Conservation (phyloP, 1,140 invertebrate genomes). For the Drosophila lacertosa region DNA sequence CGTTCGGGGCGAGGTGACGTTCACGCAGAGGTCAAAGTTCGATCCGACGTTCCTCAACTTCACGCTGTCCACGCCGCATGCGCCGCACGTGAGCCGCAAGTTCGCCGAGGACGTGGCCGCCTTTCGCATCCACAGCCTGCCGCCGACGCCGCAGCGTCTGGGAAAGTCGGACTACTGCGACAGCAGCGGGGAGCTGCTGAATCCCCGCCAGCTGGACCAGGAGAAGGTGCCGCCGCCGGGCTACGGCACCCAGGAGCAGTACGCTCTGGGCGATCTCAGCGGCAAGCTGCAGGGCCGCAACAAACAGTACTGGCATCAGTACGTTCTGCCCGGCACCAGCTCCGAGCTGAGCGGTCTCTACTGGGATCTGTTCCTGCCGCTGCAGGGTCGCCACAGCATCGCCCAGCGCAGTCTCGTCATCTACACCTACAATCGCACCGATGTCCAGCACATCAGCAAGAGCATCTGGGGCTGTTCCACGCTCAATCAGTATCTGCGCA, state of each 20-base stretch:
- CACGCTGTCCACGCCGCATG: conserved; percentile 85
- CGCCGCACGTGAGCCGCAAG: conserved; percentile 67
- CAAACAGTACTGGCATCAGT: conserved; percentile 88
- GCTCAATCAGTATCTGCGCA: conserved; percentile 87
- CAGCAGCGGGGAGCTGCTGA: conserved; percentile 88
- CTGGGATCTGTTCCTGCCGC: conserved; percentile 94
- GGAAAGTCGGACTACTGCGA: conserved; percentile 86
- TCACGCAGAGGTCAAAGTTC: conserved; percentile 93
- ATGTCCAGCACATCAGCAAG: conserved; percentile 84
- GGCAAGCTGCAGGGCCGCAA: conserved; percentile 92
- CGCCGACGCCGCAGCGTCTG: conserved; percentile 86
- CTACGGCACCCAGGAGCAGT: conserved; percentile 93
- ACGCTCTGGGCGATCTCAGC: conserved; percentile 94
- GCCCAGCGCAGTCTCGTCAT: conserved; percentile 93
- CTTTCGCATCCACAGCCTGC: conserved; percentile 88
- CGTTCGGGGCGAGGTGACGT: conserved; percentile 91
- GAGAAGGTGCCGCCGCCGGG: conserved; percentile 87
- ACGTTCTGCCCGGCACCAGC: conserved; percentile 87
- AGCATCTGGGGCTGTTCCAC: conserved; percentile 89
- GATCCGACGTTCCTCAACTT: conserved; percentile 93
- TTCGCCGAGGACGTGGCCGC: conserved; percentile 86
- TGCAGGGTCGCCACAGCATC: conserved; percentile 92
- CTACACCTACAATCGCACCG: conserved; percentile 87
- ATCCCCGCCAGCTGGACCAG: conserved; percentile 87
- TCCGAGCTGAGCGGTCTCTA: conserved; percentile 89